Evolutionary conservation across 2,888 invertebrate species (phyloP), one percentile per base, ranked within the genome.

Genomic region (Microplitis deprimator): DNA sequence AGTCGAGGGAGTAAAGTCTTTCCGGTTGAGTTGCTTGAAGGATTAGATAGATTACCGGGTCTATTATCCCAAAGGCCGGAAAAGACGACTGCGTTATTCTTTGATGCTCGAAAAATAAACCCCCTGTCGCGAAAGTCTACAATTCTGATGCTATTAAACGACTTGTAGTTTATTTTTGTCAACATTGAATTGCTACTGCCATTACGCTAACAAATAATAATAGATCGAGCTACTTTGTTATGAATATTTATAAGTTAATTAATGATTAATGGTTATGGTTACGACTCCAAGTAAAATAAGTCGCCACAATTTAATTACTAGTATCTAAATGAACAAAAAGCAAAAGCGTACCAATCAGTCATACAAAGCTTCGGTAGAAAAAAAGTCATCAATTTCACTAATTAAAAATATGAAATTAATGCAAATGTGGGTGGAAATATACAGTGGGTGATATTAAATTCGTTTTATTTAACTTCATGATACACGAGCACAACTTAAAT

Each of bases 11-110:
- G 64, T 75, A 81, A 83, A 83, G 77, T 80, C 83, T 85, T 88
- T 89, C 87, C 86, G 85, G 87, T 84, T 81, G 84, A 84, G 81
- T 81, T 85, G 83, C 81, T 84, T 84, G 87, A 89, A 84, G 85
- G 86, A 89, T 89, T 87, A 86, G 88, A 88, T 88, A 85, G 87
- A 89, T 89, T 88, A 89, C 86, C 85, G 84, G 80, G 77, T 79
- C 79, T 82, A 84, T 84, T 83, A 83, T 81, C 80, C 80, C 77
- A 78, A 76, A 79, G 75, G 77, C 79, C 78, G 75, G 75, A 79
- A 78, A 73, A 76, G 62, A 77, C 80, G 75, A 60, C 68, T 41
- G 50, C 50, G 67, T 59, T 69, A 16, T 73, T 61, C 41, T 73
- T 62, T 73, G 64, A 78, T 74, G 68, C 75, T 73, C 69, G 17